phyloP scores from a whole-genome alignment of 2,888 invertebrate genomes.

The Seira sanloemensis region DNA sequence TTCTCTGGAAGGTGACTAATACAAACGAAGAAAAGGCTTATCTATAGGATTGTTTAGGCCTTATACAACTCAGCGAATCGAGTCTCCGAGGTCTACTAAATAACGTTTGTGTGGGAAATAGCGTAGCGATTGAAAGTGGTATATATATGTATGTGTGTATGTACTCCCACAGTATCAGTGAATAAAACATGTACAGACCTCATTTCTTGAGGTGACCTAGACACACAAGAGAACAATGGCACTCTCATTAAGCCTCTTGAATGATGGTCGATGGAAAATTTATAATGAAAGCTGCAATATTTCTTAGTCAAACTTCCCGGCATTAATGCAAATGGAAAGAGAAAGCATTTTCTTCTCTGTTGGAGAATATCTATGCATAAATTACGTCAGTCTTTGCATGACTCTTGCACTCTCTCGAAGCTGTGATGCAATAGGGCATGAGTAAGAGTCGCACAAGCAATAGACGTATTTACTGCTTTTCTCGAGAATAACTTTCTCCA shows the following conservation, averaged over 20 bases:
- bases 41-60: too few relatives aligned
- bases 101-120: too few relatives aligned
- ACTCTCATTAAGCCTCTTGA: not conserved
- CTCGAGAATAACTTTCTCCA: not conserved
- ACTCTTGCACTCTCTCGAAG: not conserved
- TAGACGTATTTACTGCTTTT: not conserved
- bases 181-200: not conserved
- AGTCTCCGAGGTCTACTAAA: too few relatives aligned
- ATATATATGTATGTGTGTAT: not conserved
- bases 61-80: too few relatives aligned
- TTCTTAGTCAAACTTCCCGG: not conserved
- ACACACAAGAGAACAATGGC: not conserved
- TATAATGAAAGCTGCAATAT: not conserved
- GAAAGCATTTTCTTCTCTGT: not conserved
- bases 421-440: not conserved
- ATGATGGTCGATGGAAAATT: not conserved
- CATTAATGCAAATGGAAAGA: not conserved
- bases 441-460: not conserved
- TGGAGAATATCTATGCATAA: not conserved
- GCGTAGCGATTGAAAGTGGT: too few relatives aligned
- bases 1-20: not conserved
- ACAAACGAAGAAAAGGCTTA: not conserved
- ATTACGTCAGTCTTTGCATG: not conserved
- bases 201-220: not conserved
- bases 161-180: too few relatives aligned